Percentiles rank a stretch among this genome's conserved stretches.
Evolutionary conservation across 2,113 vertebrate species (phyloP).

Genomic region (Empidonax alnorum): DNA sequence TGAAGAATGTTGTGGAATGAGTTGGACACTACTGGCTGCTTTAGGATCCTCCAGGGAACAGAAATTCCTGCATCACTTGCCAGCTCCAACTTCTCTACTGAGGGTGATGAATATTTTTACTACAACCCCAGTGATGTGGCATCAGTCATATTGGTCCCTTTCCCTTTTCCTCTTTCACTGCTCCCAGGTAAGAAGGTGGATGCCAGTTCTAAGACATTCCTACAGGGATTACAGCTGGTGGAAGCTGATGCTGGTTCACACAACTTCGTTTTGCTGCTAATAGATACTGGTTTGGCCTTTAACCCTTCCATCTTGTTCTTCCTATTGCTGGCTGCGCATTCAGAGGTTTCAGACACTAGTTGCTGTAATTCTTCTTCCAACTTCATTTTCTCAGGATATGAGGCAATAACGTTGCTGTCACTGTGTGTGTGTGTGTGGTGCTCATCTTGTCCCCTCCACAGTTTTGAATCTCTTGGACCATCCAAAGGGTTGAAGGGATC

Average conservation of each 20-base stretch:
- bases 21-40: neutral
- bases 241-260: neutral
- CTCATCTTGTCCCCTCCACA: rapidly evolving
- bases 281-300: neutral
- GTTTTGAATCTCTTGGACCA: neutral
- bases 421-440: neutral
- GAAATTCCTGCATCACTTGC: neutral
- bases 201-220: neutral
- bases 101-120: neutral
- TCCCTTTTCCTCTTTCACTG: neutral
- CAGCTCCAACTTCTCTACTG: neutral
- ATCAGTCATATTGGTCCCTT: neutral
- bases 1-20: neutral
- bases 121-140: neutral
- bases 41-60: neutral
- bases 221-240: neutral
- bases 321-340: neutral
- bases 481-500: neutral
- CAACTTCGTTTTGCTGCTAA: neutral
- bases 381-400: neutral
- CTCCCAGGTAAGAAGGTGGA: neutral
- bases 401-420: neutral
- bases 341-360: neutral
- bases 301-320: neutral
- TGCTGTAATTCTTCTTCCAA: neutral